phyloP scores from a whole-genome alignment of 2,888 invertebrate species.

The Hofmannophila pseudospretella region DNA sequence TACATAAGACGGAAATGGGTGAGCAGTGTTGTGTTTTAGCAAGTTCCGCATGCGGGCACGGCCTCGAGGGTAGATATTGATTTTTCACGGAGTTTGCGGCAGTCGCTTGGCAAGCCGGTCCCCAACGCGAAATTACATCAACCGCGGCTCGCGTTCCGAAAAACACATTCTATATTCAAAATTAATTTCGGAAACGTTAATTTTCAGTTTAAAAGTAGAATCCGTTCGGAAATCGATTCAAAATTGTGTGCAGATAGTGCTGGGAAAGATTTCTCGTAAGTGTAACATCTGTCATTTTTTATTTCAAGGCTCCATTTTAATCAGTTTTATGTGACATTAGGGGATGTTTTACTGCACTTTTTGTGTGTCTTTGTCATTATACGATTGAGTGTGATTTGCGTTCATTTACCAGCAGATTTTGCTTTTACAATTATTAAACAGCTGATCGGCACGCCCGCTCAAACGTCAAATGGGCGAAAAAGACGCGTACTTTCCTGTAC shows the following conservation, averaged over 20 bases:
- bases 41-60: slow-evolving; percentile 70
- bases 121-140: slow-evolving; percentile 68
- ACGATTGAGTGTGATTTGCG: slow-evolving; percentile 10
- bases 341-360: slow-evolving; percentile 24
- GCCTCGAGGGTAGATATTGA: slow-evolving; percentile 67
- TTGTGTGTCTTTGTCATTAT: slow-evolving; percentile 16
- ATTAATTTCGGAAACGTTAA: slow-evolving; percentile 25
- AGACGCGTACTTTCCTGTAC: not conserved
- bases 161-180: slow-evolving; percentile 42
- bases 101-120: slow-evolving; percentile 69
- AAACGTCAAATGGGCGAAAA: slow-evolving; percentile 32
- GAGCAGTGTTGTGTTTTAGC: slow-evolving; percentile 59
- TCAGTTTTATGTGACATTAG: slow-evolving; percentile 37
- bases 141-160: slow-evolving; percentile 60
- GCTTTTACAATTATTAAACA: slow-evolving; percentile 38
- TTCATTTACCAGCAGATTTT: slow-evolving; percentile 4
- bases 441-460: slow-evolving; percentile 48
- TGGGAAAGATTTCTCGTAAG: slow-evolving; percentile 64
- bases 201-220: slow-evolving; percentile 22
- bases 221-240: slow-evolving; percentile 23
- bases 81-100: slow-evolving; percentile 72
- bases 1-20: slow-evolving; percentile 73
- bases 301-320: slow-evolving; percentile 43
- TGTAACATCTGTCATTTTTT: slow-evolving; percentile 33
- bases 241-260: slow-evolving; percentile 54